Percentiles rank a stretch among this genome's conserved stretches.
Evolutionary conservation across 2,113 vertebrate species (phyloP).

Genomic region (Clarias batrachus): DNA sequence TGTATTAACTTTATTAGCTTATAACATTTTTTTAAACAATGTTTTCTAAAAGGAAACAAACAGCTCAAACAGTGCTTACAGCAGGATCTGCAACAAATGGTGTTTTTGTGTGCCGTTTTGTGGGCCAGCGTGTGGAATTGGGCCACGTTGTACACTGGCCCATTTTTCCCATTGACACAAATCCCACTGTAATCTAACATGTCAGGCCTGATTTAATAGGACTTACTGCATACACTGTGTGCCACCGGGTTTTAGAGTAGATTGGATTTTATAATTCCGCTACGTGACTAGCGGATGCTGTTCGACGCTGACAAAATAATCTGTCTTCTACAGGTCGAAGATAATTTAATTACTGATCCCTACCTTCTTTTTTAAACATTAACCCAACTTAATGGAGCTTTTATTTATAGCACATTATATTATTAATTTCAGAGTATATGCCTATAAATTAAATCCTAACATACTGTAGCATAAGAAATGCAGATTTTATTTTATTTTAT

Average conservation of each 20-base stretch:
- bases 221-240: constrained; percentile 1
- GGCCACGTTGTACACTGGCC: constrained; percentile 10
- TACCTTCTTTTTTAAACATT: background rate
- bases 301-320: background rate
- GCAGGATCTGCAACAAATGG: background rate
- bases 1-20: background rate
- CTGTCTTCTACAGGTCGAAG: background rate
- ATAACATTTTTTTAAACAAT: background rate
- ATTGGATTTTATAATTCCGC: constrained; percentile 5
- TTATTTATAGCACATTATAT: background rate
- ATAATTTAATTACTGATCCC: background rate
- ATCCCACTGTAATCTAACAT: constrained; percentile 37
- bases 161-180: constrained; percentile 25
- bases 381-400: background rate
- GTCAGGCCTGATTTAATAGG: constrained; percentile 22
- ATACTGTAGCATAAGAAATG: background rate
- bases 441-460: background rate
- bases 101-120: background rate
- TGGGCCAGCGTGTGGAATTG: background rate
- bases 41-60: background rate
- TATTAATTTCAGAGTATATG: background rate
- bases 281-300: background rate
- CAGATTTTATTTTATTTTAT: background rate
- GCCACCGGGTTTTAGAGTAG: background rate
- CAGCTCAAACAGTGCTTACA: background rate